phyloP scores from a whole-genome alignment of 2,113 vertebrate species.

The Cnemophilus loriae region DNA sequence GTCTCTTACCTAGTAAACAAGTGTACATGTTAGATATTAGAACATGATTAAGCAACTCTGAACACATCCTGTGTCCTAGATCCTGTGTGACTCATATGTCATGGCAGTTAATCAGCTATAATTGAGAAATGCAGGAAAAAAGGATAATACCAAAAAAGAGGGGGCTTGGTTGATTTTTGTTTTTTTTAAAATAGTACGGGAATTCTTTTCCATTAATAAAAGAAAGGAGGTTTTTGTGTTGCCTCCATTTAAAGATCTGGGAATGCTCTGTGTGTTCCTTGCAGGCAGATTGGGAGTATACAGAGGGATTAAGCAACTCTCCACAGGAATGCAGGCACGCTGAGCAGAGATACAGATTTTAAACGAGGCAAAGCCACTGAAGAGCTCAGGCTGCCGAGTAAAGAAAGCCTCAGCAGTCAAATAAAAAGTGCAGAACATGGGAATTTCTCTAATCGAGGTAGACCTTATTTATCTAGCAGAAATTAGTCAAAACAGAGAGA shows the following conservation, averaged over 20 bases:
- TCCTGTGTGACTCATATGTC: conserved; percentile 45
- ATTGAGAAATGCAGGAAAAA: neutral
- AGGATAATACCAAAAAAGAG: neutral
- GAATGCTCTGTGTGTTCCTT: neutral
- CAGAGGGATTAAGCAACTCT: conserved; percentile 44
- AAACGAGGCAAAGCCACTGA: neutral
- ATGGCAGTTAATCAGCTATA: conserved; percentile 5
- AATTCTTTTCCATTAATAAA: neutral
- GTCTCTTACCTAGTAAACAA: conserved; percentile 6
- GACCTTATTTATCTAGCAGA: neutral
- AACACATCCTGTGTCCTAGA: conserved; percentile 31
- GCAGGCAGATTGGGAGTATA: neutral
- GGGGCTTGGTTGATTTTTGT: neutral
- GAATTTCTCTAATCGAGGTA: neutral
- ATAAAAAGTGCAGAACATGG: neutral
- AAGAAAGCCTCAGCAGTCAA: neutral
- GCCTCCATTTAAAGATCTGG: neutral
- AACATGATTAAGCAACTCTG: neutral
- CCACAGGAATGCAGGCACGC: conserved; percentile 8
- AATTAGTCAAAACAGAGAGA: neutral
- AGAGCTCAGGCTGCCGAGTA: neutral
- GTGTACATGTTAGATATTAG: neutral
- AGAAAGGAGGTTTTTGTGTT: neutral
- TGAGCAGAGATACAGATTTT: conserved; percentile 13
- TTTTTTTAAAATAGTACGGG: neutral